phyloP scores from a whole-genome alignment of 2,888 invertebrate species.

The Acronicta alni region DNA sequence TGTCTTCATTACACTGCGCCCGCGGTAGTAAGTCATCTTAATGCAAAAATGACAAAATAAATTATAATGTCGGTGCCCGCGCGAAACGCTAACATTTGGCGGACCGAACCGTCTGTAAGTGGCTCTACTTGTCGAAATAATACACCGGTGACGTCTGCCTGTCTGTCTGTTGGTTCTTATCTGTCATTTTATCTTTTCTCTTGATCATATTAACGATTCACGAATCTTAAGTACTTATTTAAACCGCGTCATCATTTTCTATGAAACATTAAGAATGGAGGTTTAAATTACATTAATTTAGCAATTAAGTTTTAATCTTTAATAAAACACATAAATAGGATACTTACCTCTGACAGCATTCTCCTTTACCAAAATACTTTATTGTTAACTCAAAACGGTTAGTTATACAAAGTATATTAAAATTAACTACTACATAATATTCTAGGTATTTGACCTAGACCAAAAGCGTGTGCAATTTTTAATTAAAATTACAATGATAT shows the following conservation, averaged over 20 bases:
- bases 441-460: conserved; percentile 44
- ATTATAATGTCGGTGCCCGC: conserved; percentile 63
- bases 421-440: conserved; percentile 6
- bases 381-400: background rate
- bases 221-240: background rate
- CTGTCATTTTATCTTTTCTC: background rate
- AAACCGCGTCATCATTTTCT: background rate
- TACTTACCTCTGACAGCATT: background rate
- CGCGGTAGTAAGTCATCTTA: conserved; percentile 62
- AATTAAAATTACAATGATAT: conserved; percentile 39
- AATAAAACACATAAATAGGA: background rate
- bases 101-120: conserved; percentile 26
- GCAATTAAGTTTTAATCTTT: background rate
- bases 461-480: conserved; percentile 17
- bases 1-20: conserved; percentile 68
- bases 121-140: conserved; percentile 62
- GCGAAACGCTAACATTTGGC: conserved; percentile 63
- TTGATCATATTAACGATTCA: background rate
- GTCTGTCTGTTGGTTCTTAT: background rate
- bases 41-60: conserved; percentile 73
- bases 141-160: background rate
- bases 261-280: background rate
- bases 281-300: background rate
- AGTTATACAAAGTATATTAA: background rate
- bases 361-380: background rate